phyloP scores from a whole-genome alignment of 2,113 vertebrate species.

The Callipepla squamata region DNA sequence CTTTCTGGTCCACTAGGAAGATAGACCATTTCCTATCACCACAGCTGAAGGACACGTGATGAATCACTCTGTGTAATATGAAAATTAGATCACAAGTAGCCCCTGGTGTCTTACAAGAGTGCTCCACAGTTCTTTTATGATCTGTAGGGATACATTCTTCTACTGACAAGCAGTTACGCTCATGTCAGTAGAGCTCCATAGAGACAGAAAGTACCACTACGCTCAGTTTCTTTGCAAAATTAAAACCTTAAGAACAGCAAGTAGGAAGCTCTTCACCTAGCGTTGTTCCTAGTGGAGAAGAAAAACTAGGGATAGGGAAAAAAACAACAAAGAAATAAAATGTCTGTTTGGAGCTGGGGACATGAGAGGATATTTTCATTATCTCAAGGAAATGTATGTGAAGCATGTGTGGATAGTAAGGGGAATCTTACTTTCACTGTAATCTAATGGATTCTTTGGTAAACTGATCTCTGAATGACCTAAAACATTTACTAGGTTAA shows the following conservation, averaged over 20 bases:
- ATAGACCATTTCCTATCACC: neutral
- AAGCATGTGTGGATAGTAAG: neutral
- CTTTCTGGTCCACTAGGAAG: neutral
- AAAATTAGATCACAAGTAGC: neutral
- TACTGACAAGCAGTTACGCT: neutral
- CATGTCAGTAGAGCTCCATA: neutral
- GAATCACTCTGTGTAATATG: neutral
- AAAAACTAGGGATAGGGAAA: neutral
- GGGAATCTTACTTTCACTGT: neutral
- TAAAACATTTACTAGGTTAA: neutral
- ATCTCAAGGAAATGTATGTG: neutral
- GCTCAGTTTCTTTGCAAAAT: neutral
- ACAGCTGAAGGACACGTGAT: fast-evolving
- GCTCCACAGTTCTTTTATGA: neutral
- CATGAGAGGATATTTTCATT: neutral
- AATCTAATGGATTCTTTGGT: neutral
- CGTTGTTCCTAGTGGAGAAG: neutral
- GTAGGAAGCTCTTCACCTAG: neutral
- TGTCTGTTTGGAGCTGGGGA: neutral
- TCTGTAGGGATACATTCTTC: neutral
- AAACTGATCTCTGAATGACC: neutral
- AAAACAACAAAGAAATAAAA: neutral
- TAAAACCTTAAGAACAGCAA: neutral
- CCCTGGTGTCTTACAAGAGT: neutral
- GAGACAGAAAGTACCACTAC: neutral